phyloP scores from a whole-genome alignment of 1,140 invertebrate genomes.

The Bombyx mandarina region DNA sequence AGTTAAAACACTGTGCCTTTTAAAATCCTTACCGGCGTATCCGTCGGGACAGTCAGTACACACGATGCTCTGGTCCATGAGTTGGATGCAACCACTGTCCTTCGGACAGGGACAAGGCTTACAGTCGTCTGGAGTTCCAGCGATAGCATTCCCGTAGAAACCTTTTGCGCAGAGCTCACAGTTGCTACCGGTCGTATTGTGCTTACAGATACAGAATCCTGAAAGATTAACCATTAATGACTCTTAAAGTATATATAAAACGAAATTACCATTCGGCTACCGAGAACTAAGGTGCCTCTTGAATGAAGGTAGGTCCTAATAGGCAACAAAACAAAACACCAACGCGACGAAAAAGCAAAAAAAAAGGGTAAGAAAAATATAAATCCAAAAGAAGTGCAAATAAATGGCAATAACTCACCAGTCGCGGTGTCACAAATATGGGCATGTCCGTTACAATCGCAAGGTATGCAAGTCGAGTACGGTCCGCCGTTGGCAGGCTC shows the following conservation, averaged over 20 bases:
- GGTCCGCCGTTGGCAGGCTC: conserved; percentile 91
- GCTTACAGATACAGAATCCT: conserved; percentile 96
- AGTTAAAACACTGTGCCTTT: too few relatives aligned
- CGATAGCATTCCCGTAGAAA: conserved; percentile 94
- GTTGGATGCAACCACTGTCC: conserved; percentile 91
- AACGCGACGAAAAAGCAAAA: too few relatives aligned
- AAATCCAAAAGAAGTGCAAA: conserved; percentile 1
- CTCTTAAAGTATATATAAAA: too few relatives aligned
- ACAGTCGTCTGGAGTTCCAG: conserved; percentile 89
- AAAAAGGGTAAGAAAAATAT: not conserved
- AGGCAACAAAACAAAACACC: too few relatives aligned
- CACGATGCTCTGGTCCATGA: conserved; percentile 87
- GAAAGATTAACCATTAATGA: conserved; percentile 9
- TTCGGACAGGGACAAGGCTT: conserved; percentile 95
- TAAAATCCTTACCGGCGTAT: conserved; percentile 80
- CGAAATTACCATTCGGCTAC: too few relatives aligned
- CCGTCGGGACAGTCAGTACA: conserved; percentile 96
- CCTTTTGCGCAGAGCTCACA: conserved; percentile 94
- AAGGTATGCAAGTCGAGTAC: conserved; percentile 93
- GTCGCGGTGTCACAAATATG: conserved; percentile 96
- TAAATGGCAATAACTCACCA: conserved; percentile 67
- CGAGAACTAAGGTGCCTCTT: too few relatives aligned
- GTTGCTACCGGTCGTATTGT: conserved; percentile 96
- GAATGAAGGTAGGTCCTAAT: too few relatives aligned
- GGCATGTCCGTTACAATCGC: conserved; percentile 96